phyloP scores from a whole-genome alignment of 2,113 vertebrate species.

The Ancistrus triradiatus region DNA sequence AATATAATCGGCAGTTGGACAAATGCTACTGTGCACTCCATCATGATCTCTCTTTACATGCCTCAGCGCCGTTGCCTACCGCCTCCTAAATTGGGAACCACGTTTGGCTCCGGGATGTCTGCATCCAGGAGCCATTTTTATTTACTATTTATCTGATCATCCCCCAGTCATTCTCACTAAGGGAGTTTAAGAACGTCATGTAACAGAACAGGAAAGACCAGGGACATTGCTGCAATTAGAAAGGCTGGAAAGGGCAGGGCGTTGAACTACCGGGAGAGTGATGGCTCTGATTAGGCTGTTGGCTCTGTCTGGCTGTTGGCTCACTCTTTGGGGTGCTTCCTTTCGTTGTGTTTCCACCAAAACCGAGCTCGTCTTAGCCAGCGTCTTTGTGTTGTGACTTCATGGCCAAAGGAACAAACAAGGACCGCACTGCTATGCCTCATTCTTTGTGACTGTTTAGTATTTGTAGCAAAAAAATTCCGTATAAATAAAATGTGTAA shows the following conservation, averaged over 20 bases:
- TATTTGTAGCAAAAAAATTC: too few relatives aligned
- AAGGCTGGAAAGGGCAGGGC: conserved; percentile 39
- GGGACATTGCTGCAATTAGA: conserved; percentile 53
- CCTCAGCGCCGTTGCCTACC: neutral
- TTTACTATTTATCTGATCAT: conserved; percentile 29
- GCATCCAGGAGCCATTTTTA: conserved; percentile 37
- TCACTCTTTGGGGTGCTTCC: too few relatives aligned
- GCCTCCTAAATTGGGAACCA: conserved; percentile 28
- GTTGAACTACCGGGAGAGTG: conserved; percentile 6
- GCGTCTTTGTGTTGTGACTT: too few relatives aligned
- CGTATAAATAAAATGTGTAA: too few relatives aligned
- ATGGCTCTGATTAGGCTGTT: neutral
- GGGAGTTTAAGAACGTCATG: conserved; percentile 26
- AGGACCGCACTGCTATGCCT: too few relatives aligned
- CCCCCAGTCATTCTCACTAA: conserved; percentile 5
- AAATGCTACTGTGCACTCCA: too few relatives aligned
- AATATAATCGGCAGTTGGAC: too few relatives aligned
- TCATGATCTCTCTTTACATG: neutral
- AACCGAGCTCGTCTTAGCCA: too few relatives aligned
- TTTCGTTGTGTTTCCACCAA: too few relatives aligned
- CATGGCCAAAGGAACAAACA: too few relatives aligned
- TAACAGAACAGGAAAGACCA: conserved; percentile 52
- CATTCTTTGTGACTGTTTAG: neutral
- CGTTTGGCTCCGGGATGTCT: conserved; percentile 41
- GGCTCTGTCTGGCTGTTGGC: too few relatives aligned